Conservation (phyloP, 2,113 vertebrate genomes). For the Sinocyclocheilus anshuiensis region DNA sequence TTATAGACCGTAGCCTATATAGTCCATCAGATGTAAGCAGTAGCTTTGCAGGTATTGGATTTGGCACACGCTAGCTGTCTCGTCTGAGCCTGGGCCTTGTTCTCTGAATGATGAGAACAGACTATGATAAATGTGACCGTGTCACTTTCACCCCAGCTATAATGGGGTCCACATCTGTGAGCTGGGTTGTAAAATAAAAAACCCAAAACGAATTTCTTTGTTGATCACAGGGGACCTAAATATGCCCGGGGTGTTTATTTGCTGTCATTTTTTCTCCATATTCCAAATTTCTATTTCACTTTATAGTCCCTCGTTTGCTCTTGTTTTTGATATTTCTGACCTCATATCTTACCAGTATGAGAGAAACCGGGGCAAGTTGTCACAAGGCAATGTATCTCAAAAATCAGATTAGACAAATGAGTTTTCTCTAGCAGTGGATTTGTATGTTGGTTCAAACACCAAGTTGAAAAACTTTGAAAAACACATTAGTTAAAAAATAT, state of each 20-base stretch:
- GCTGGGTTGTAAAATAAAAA: background rate
- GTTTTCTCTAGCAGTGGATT: background rate
- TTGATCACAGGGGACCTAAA: background rate
- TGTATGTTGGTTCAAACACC: background rate
- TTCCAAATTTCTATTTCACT: background rate
- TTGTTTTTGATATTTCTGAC: background rate
- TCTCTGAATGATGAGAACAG: conserved; percentile 10
- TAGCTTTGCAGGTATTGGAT: background rate
- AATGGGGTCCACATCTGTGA: background rate
- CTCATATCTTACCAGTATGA: background rate
- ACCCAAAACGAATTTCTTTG: conserved; percentile 4
- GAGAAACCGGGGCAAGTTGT: background rate
- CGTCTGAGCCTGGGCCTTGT: background rate
- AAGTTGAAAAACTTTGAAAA: background rate
- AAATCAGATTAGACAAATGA: background rate
- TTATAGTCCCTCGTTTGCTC: background rate
- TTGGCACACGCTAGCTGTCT: background rate
- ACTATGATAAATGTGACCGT: conserved; percentile 9
- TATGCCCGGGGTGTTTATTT: background rate
- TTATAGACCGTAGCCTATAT: background rate
- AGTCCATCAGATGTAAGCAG: background rate
- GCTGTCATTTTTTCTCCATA: background rate
- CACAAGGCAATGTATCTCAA: background rate
- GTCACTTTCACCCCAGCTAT: background rate
- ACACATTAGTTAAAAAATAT: too few species aligned